phyloP scores from a whole-genome alignment of 2,888 invertebrate species.

The Drosophila mimetica region DNA sequence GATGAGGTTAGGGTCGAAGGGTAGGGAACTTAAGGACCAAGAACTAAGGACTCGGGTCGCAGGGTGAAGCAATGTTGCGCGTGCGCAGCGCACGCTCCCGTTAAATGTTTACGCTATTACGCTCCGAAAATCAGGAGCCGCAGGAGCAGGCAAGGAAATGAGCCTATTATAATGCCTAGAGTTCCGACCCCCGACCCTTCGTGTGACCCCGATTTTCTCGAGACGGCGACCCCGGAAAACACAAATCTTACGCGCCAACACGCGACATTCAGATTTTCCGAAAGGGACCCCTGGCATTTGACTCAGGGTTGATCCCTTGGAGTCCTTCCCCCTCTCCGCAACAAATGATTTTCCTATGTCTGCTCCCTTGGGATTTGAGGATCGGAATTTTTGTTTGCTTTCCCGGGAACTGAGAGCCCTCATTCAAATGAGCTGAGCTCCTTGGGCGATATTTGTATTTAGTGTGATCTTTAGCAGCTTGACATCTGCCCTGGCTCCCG shows the following conservation, averaged over 20 bases:
- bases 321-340: conserved; percentile 35
- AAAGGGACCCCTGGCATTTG: conserved; percentile 28
- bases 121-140: conserved; percentile 26
- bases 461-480: conserved; percentile 58
- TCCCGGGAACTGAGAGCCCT: conserved; percentile 56
- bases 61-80: conserved; percentile 71
- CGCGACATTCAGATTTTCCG: conserved; percentile 49
- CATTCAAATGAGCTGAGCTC: conserved; percentile 66
- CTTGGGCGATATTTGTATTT: conserved; percentile 40
- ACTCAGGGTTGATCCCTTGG: conserved; percentile 45
- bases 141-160: conserved; percentile 47
- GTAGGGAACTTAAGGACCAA: conserved; percentile 15
- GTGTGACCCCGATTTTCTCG: conserved; percentile 23
- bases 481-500: conserved; percentile 63
- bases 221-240: conserved; percentile 56
- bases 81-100: conserved; percentile 77
- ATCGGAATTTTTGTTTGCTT: conserved; percentile 49
- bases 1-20: conserved; percentile 31
- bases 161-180: conserved; percentile 44
- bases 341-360: conserved; percentile 71
- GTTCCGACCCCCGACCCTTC: conserved; percentile 14
- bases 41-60: conserved; percentile 21
- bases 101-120: conserved; percentile 73
- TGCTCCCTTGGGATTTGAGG: conserved; percentile 63
- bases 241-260: conserved; percentile 77